Evolutionary conservation across 2,888 invertebrate species (phyloP).

Genomic region (Pherbina coryleti): DNA sequence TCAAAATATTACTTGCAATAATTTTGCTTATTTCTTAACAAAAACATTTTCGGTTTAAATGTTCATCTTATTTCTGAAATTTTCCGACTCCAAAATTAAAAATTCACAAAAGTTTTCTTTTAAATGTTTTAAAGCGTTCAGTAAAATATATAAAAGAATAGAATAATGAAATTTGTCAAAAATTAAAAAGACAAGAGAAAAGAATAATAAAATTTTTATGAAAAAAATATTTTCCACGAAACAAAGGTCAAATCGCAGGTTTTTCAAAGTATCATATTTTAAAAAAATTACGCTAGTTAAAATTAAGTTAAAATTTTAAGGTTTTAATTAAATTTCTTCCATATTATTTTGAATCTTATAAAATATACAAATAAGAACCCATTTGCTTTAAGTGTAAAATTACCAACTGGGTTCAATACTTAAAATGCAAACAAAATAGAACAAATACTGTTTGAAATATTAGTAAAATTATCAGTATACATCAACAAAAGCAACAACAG

Average conservation of each 20-base stretch:
- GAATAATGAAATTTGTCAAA: no score
- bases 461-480: no score
- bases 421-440: no score
- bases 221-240: no score
- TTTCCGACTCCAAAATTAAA: background rate
- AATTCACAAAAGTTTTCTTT: background rate
- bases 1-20: background rate
- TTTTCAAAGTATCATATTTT: no score
- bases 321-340: background rate
- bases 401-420: background rate
- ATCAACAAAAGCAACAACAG: no score
- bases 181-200: no score
- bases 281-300: background rate
- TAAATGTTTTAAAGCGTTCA: background rate
- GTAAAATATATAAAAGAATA: background rate
- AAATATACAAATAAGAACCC: conserved; percentile 32
- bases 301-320: background rate
- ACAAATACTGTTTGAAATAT: no score
- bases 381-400: conserved; percentile 45
- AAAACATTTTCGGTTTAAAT: background rate
- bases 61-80: background rate
- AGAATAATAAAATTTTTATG: no score
- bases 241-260: no score
- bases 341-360: background rate
- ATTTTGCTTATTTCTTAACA: background rate